Evolutionary conservation across 2,888 invertebrate genomes (phyloP).

Genomic region (Epiblema foenella): DNA sequence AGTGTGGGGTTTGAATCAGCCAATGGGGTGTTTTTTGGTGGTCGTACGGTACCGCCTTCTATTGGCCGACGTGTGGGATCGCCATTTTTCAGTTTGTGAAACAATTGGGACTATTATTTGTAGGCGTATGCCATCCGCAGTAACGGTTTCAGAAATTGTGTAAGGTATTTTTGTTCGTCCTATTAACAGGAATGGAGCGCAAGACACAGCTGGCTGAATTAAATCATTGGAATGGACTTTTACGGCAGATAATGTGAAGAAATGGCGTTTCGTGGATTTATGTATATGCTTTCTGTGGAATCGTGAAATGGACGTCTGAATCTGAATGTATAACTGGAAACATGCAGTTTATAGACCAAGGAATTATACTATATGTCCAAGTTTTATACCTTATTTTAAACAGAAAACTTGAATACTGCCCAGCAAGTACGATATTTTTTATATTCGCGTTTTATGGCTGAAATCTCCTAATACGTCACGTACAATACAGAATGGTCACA

Average conservation of each 20-base stretch:
- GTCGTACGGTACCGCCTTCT: slow-evolving; percentile 72
- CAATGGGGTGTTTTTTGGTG: slow-evolving; percentile 60
- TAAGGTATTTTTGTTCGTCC: slow-evolving; percentile 67
- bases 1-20: slow-evolving; percentile 59
- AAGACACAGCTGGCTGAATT: slow-evolving; percentile 69
- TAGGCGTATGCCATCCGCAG: slow-evolving; percentile 66
- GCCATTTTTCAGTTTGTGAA: slow-evolving; percentile 81
- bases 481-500: too few relatives aligned
- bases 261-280: slow-evolving; percentile 32
- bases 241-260: slow-evolving; percentile 23
- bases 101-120: slow-evolving; percentile 76
- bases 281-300: slow-evolving; percentile 34
- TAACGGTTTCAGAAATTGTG: slow-evolving; percentile 63
- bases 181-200: slow-evolving; percentile 49
- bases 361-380: background rate
- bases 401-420: too few relatives aligned
- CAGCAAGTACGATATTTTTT: too few relatives aligned
- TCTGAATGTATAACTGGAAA: slow-evolving; percentile 10
- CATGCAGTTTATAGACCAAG: background rate
- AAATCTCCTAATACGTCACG: background rate
- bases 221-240: slow-evolving; percentile 57
- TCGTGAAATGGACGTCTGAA: slow-evolving; percentile 24
- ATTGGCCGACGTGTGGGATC: slow-evolving; percentile 73
- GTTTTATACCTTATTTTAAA: too few relatives aligned
- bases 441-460: background rate